Conservation (phyloP, 2,113 vertebrate genomes). For the Pao palembangensis region DNA sequence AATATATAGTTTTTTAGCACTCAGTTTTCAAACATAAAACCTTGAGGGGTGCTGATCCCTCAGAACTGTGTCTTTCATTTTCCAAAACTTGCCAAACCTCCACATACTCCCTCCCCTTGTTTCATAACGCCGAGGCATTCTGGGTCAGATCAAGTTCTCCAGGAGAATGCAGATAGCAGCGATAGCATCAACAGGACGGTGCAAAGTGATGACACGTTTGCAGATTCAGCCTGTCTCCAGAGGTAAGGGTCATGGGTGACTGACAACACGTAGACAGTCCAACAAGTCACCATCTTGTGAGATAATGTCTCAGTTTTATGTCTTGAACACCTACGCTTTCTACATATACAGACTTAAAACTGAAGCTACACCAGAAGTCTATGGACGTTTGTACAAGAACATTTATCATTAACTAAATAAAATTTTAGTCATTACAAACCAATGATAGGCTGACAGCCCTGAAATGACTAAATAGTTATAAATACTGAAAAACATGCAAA, state of each 20-base stretch:
- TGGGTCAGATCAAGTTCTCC: slow-evolving; percentile 72
- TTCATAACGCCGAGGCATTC: slow-evolving; percentile 42
- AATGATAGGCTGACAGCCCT: too few relatives aligned
- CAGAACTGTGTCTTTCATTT: slow-evolving; percentile 32
- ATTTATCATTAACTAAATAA: too few relatives aligned
- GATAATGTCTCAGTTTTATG: not conserved
- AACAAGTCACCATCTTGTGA: slow-evolving; percentile 32
- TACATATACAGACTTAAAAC: too few relatives aligned
- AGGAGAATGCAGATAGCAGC: slow-evolving; percentile 59
- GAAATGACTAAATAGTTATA: too few relatives aligned
- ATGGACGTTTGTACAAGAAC: too few relatives aligned
- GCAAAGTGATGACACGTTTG: slow-evolving; percentile 72
- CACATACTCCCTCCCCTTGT: slow-evolving; percentile 23
- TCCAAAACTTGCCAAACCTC: slow-evolving; percentile 17
- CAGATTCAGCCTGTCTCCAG: slow-evolving; percentile 60
- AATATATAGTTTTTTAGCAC: too few relatives aligned
- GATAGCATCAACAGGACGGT: slow-evolving; percentile 68
- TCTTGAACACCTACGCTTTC: too few relatives aligned
- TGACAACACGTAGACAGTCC: slow-evolving; percentile 39
- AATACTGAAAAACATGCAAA: too few relatives aligned
- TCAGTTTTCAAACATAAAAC: too few relatives aligned
- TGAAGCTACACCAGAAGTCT: too few relatives aligned
- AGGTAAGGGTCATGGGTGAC: slow-evolving; percentile 55
- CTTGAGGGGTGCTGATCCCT: not conserved
- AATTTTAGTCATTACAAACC: too few relatives aligned